These are phyloP conservation scores for Gastrophryne carolinensis DNA, from an alignment of 2,797 vertebrate species.

Conservation along the genomic window DNA sequence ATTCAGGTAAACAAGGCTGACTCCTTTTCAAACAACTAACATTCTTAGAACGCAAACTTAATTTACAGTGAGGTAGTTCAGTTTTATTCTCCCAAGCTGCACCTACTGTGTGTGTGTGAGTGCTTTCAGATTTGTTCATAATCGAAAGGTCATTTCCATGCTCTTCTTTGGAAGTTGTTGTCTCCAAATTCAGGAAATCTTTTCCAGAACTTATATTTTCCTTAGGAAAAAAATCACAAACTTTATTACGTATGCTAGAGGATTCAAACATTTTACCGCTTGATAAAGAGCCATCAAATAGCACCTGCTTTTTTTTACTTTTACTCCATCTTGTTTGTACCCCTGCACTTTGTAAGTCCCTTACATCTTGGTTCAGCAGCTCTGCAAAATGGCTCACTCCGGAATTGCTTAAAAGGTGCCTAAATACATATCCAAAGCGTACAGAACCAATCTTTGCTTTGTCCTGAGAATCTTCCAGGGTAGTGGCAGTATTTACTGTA, in stretches of 20 bases:
- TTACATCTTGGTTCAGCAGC: constrained; percentile 80
- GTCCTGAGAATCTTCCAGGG: constrained; percentile 61
- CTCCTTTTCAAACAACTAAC: constrained; percentile 42
- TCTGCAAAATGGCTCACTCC: constrained; percentile 82
- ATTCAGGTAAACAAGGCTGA: constrained; percentile 42
- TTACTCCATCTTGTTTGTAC: constrained; percentile 85
- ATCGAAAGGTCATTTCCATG: constrained; percentile 56
- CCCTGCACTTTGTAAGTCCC: constrained; percentile 77
- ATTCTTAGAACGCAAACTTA: constrained; percentile 61
- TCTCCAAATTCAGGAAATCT: constrained; percentile 65
- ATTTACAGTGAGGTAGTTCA: constrained; percentile 64
- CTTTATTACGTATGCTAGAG: constrained; percentile 82
- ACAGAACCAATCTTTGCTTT: constrained; percentile 65
- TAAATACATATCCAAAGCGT: constrained; percentile 85
- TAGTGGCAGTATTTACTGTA: constrained; percentile 70
- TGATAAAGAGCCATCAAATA: constrained; percentile 72
- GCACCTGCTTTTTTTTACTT: constrained; percentile 80
- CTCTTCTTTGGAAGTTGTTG: constrained; percentile 48
- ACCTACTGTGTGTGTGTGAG: constrained; percentile 43
- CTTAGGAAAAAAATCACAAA: constrained; percentile 71
- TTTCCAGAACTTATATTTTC: constrained; percentile 71
- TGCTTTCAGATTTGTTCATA: constrained; percentile 59
- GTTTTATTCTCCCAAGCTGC: constrained; percentile 54
- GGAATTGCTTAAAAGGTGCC: constrained; percentile 83
- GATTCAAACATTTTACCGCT: constrained; percentile 82